These are phyloP conservation scores for Molothrus aeneus DNA, from an alignment of 2,797 vertebrate genomes.

Conservation along the genomic window DNA sequence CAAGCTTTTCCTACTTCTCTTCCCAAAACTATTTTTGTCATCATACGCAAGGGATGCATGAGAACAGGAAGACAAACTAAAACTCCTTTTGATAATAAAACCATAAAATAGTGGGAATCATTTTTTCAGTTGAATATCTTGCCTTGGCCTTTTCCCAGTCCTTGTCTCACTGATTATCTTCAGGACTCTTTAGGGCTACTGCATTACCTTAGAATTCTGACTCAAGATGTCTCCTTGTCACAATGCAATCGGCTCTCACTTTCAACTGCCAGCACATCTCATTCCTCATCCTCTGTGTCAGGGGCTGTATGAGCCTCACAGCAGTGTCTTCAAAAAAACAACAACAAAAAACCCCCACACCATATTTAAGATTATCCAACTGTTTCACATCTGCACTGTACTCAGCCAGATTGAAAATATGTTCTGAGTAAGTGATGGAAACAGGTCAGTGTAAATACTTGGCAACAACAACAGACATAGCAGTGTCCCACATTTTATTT, in stretches of 20 bases:
- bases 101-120: not conserved
- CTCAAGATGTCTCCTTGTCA: not conserved
- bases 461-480: conserved; percentile 21
- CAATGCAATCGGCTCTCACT: not conserved
- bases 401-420: conserved; percentile 31
- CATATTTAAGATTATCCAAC: conserved; percentile 52
- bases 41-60: not conserved
- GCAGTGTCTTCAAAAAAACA: conserved; percentile 2
- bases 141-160: not conserved
- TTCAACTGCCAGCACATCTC: not conserved
- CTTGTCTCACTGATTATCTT: not conserved
- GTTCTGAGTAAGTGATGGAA: conserved; percentile 40
- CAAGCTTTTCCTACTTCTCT: not conserved
- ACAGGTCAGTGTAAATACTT: conserved; percentile 43
- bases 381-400: conserved; percentile 53
- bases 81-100: not conserved
- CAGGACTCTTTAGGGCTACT: not conserved
- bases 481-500: conserved; percentile 23
- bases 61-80: not conserved
- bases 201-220: not conserved
- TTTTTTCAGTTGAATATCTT: not conserved
- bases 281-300: conserved; percentile 34
- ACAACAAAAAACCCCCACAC: not conserved
- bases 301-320: not conserved
- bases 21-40: not conserved